Evolutionary conservation across 1,140 invertebrate genomes (phyloP), one percentile per base, ranked within the genome.

Genomic region (Sminthurides bifidus): DNA sequence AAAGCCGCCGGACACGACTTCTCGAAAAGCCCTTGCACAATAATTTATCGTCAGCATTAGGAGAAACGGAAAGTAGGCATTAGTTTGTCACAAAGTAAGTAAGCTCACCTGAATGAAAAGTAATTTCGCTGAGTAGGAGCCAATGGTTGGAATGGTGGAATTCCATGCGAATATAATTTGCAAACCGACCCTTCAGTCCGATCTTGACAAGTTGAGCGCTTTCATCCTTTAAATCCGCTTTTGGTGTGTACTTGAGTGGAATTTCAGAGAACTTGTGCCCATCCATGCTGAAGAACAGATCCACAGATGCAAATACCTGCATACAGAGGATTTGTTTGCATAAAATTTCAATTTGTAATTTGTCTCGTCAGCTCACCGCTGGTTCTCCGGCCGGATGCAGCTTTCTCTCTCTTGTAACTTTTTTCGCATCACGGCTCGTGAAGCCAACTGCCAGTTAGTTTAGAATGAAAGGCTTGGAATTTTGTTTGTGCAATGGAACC

Each of bases 81-180:
- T 44, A 12, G 10, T 49, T 49, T 49, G 46, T 12, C 24, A 26
- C 8, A n/a, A n/a, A 15, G 5, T n/a, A n/a, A n/a, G n/a, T 33
- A 17, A 4, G 23, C 27, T 57, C 27, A 65, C 63, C 59, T 56
- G 63, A 65, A 48, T 23, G 23, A 44, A 65, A 65, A 24, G 41
- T 56, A 35, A 65, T 53, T 65, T 65, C 63, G 38, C 50, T 54
- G 35, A 65, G 57, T 17, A 65, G 63, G 2, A 65, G 52, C 63
- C 63, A 65, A 40, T 65, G 59, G 56, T 65, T 65, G n/a, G 59
- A 61, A 37, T 65, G 60, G 37, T 26, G 33, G 31, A 61, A 61
- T 38, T 65, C 59, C 29, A 65, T 29, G 26, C 63, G 56, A 33
- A 65, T 59, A 37, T 44, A 53, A 30, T 44, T 57, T 26, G 59